Evolutionary conservation across 2,888 invertebrate genomes (phyloP).

Genomic region (Scaptomyza tumidula): DNA sequence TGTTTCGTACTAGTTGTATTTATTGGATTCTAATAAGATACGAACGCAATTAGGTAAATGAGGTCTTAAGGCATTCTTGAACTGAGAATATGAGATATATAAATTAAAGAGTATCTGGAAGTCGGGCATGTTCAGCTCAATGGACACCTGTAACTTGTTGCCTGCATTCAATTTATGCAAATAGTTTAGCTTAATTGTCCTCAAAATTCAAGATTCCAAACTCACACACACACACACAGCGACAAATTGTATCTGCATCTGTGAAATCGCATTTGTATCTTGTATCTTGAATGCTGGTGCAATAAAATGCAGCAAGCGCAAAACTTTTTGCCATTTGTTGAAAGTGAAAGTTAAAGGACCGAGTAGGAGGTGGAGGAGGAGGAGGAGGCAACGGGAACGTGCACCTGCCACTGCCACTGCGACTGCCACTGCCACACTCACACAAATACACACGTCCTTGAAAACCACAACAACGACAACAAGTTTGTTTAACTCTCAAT

Average conservation of each 20-base stretch:
- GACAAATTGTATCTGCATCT: slow-evolving; percentile 36
- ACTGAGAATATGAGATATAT: no score
- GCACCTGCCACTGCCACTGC: slow-evolving; percentile 42
- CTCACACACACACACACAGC: slow-evolving; percentile 13
- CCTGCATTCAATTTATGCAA: slow-evolving; percentile 19
- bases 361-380: background rate
- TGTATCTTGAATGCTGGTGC: slow-evolving; percentile 53
- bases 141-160: slow-evolving; percentile 15
- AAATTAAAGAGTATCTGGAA: slow-evolving; percentile 6
- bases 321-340: slow-evolving; percentile 60
- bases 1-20: background rate
- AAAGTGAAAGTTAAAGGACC: slow-evolving; percentile 54
- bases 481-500: slow-evolving; percentile 37
- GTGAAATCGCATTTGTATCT: slow-evolving; percentile 49
- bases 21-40: background rate
- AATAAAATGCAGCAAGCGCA: slow-evolving; percentile 63
- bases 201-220: slow-evolving; percentile 15
- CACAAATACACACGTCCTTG: slow-evolving; percentile 40
- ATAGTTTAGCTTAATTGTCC: slow-evolving; percentile 33
- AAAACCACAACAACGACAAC: slow-evolving; percentile 28
- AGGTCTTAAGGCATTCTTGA: no score
- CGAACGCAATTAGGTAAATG: no score
- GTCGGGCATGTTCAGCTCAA: background rate
- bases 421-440: slow-evolving; percentile 3
- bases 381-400: slow-evolving; percentile 39